Conservation (phyloP, 2,113 vertebrate genomes). For the Chlorodrepanis virens region DNA sequence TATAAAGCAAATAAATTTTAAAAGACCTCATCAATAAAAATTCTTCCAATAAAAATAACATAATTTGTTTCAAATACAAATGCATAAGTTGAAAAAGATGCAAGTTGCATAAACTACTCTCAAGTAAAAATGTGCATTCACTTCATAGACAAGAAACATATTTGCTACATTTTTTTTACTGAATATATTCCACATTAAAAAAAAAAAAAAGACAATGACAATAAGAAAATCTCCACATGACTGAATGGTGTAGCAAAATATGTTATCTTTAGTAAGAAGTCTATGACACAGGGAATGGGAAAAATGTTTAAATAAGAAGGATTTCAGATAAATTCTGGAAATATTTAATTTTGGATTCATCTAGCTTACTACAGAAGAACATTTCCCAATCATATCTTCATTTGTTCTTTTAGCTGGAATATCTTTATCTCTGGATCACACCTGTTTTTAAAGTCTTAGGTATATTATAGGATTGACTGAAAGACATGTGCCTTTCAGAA, state of each 20-base stretch:
- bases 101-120: background rate
- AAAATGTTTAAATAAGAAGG: background rate
- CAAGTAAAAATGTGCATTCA: background rate
- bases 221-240: background rate
- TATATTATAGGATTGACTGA: background rate
- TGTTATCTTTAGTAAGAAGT: background rate
- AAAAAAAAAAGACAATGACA: background rate
- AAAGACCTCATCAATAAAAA: background rate
- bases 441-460: background rate
- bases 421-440: background rate
- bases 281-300: background rate
- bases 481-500: background rate
- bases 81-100: background rate
- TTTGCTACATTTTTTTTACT: background rate
- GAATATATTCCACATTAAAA: background rate
- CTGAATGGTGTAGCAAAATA: background rate
- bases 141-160: background rate
- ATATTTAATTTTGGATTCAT: background rate
- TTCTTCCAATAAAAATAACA: background rate
- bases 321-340: background rate
- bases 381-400: background rate
- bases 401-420: background rate
- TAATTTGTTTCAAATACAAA: background rate
- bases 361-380: background rate
- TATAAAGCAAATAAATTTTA: background rate